Base-by-base conservation (phyloP, 2,113 vertebrate genomes). In the Tylochromis polylepis region DNA sequence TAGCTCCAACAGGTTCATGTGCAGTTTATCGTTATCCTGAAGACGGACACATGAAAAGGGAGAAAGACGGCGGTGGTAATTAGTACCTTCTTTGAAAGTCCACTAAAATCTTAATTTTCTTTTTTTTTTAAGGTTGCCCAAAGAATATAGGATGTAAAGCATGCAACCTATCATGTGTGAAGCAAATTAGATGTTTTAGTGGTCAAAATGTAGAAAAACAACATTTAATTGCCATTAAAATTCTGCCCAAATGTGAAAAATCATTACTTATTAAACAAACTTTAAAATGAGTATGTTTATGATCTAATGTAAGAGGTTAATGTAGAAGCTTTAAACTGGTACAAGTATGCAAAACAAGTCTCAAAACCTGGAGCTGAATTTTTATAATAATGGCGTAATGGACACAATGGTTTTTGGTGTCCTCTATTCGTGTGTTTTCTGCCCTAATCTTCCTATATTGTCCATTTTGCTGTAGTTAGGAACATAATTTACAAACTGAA, bases 1-100 rank as follows among this genome's bases (percentile, higher is more conserved):
- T 91, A 97, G 93, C 89, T 98, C 97, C 92, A 98, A 85, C 46
- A 97, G 94, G 87, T 97, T 97, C 89, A 97, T 59, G 67, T 97
- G 95, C 15, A 98, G 95, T 31, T 96, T 97, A 29, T 96, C 93
- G 24, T 97, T 97, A 51, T 97, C 95, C 97, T 98, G 87, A 15
- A 22, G n/a, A 49, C 5, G 8, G 7, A 60, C 14, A 60, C 11
- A 5, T 11, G 24, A 3, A 62, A 38, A 49, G 11, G 16, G 8
- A 49, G 20, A 38, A 31, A 10, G 34, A 24, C 36, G 22, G 9
- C 5, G 11, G n/a, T 1, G 57, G 24, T 24, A 87, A 53, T 60
- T 36, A 70, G 4, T 14, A 81, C 20, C 9, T 24, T 14, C 11
- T n/a, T 53, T 46, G 6, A 72, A 72, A 46, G 22, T 1, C 2